Evolutionary conservation across 35 echinoderm and acorn worm genomes (phyloP).

Genomic region (Chiridota heheva): DNA sequence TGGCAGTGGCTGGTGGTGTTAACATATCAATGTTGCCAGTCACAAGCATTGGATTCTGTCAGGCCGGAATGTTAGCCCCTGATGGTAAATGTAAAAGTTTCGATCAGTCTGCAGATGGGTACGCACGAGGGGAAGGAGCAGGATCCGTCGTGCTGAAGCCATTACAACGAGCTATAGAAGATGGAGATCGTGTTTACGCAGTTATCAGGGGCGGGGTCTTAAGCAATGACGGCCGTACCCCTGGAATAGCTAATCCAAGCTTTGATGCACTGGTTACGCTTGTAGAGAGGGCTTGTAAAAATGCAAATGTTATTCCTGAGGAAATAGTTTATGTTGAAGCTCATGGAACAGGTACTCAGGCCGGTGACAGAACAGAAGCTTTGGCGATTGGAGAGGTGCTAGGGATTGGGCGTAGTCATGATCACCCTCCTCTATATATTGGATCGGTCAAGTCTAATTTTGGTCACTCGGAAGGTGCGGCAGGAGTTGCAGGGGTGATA

Average conservation of each 20-base stretch:
- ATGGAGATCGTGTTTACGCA: constrained; percentile 85
- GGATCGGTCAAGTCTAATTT: constrained; percentile 95
- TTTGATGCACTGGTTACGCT: constrained; percentile 82
- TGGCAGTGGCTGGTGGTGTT: constrained; percentile 89
- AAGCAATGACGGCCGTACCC: constrained; percentile 82
- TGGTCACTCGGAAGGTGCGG: constrained; percentile 86
- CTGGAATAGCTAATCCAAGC: constrained; percentile 95
- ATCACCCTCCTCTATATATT: constrained; percentile 84
- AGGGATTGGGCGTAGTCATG: constrained; percentile 57
- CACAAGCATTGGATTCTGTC: constrained; percentile 91
- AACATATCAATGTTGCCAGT: constrained; percentile 83
- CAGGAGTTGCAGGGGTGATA: constrained; percentile 82
- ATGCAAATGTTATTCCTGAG: constrained; percentile 53
- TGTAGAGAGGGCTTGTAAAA: constrained; percentile 70
- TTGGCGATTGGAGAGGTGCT: constrained; percentile 87
- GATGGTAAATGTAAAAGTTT: constrained; percentile 97
- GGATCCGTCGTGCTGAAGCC: constrained; percentile 84
- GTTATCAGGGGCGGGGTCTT: constrained; percentile 89
- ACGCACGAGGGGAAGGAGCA: constrained; percentile 88
- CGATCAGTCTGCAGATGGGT: constrained; percentile 89
- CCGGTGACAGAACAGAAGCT: constrained; percentile 92
- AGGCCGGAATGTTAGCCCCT: constrained; percentile 92
- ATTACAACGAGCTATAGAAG: constrained; percentile 77
- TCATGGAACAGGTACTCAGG: constrained; percentile 89
- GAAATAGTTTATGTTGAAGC: constrained; percentile 88